phyloP scores from a whole-genome alignment of 2,113 vertebrate species.

The Ceratotherium simum region DNA sequence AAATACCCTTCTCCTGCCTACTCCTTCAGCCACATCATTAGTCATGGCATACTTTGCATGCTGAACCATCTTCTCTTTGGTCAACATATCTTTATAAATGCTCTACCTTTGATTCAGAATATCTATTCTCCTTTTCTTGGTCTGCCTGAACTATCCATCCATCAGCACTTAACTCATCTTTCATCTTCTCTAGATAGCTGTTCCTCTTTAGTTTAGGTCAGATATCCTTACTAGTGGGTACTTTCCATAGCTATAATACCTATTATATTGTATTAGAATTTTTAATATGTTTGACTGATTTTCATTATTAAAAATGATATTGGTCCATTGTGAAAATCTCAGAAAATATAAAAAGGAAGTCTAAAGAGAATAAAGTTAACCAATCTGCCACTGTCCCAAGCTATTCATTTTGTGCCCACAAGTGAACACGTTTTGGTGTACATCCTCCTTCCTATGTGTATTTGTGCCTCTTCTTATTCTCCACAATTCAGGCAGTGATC shows the following conservation, averaged over 20 bases:
- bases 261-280: not conserved
- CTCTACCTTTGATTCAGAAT: not conserved
- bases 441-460: not conserved
- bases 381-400: not conserved
- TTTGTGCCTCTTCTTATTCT: not conserved
- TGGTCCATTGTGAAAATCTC: not conserved
- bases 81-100: not conserved
- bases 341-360: not conserved
- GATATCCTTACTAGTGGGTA: not conserved
- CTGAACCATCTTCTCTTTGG: not conserved
- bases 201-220: not conserved
- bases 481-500: not conserved
- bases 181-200: not conserved
- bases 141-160: not conserved
- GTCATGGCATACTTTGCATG: not conserved
- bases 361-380: not conserved
- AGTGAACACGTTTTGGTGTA: not conserved
- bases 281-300: not conserved
- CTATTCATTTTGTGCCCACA: not conserved
- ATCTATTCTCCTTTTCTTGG: not conserved
- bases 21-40: not conserved
- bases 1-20: not conserved
- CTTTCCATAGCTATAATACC: not conserved
- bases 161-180: not conserved
- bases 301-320: not conserved